Conservation (phyloP, 2,888 invertebrate species). For the Nemotelus pantherinus region DNA sequence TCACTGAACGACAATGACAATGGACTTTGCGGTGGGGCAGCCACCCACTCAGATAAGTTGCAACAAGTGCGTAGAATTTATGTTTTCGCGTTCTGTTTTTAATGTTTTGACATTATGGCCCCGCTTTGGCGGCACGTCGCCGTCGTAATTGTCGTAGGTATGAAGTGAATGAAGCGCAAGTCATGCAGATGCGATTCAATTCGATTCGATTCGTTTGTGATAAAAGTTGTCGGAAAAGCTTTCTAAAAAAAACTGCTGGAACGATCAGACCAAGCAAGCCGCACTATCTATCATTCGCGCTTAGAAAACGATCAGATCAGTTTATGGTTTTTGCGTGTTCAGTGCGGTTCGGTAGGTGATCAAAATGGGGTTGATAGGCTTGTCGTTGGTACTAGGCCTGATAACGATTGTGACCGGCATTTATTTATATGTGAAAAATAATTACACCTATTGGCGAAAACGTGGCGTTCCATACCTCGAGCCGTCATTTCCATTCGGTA, state of each 20-base stretch:
- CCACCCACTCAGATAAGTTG: background rate
- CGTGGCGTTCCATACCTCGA: conserved; percentile 45
- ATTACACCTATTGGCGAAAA: conserved; percentile 50
- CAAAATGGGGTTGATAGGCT: conserved; percentile 4
- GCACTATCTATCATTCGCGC: background rate
- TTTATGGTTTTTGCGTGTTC: background rate
- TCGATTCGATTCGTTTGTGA: too few relatives aligned
- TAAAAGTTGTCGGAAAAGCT: conserved; percentile 30
- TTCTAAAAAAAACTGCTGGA: background rate
- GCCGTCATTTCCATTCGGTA: conserved; percentile 50
- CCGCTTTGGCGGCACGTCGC: conserved; percentile 18
- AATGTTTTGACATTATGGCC: background rate
- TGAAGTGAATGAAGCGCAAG: background rate
- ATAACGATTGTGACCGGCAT: conserved; percentile 10
- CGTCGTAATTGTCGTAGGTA: background rate
- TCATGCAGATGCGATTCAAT: background rate
- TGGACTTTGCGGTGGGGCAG: too few relatives aligned
- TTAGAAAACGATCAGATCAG: background rate
- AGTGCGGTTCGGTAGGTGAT: background rate
- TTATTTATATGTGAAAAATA: conserved; percentile 30
- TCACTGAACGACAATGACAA: too few relatives aligned
- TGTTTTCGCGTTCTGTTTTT: background rate
- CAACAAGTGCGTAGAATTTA: conserved; percentile 28
- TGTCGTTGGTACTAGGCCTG: conserved; percentile 11
- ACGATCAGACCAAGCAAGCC: background rate